A percentile compares a stretch with the other conserved stretches of the same genome.
These are phyloP conservation scores for Eudyptes chrysolophus DNA, from an alignment of 2,113 vertebrate genomes.

Conservation along the genomic window DNA sequence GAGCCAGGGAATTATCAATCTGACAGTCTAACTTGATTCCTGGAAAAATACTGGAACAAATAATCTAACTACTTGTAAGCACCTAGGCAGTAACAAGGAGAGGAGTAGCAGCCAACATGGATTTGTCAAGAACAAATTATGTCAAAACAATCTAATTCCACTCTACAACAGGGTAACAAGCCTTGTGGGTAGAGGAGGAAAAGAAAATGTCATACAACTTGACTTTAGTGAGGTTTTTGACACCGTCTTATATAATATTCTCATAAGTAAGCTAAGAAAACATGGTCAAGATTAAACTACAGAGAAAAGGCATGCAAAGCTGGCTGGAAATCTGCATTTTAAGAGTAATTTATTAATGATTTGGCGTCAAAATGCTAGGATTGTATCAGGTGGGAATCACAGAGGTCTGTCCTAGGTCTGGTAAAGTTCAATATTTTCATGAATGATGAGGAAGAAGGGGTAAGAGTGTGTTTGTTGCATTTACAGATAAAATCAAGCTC, in stretches of 20 bases:
- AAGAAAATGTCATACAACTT: neutral
- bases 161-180: neutral
- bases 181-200: neutral
- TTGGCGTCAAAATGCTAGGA: neutral
- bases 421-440: neutral
- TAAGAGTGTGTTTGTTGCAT: neutral
- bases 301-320: neutral
- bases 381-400: neutral
- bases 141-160: neutral
- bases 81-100: neutral
- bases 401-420: neutral
- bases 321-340: neutral
- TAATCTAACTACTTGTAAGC: neutral
- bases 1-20: neutral
- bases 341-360: neutral
- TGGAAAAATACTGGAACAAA: neutral
- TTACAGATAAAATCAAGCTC: neutral
- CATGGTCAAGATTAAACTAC: neutral
- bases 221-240: neutral
- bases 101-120: neutral
- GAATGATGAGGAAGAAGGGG: neutral
- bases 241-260: rapidly evolving
- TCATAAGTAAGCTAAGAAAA: neutral
- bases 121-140: slow-evolving; percentile 7
- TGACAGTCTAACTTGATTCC: neutral